phyloP scores from a whole-genome alignment of 2,888 invertebrate genomes.

The Drosophila aldrichi region DNA sequence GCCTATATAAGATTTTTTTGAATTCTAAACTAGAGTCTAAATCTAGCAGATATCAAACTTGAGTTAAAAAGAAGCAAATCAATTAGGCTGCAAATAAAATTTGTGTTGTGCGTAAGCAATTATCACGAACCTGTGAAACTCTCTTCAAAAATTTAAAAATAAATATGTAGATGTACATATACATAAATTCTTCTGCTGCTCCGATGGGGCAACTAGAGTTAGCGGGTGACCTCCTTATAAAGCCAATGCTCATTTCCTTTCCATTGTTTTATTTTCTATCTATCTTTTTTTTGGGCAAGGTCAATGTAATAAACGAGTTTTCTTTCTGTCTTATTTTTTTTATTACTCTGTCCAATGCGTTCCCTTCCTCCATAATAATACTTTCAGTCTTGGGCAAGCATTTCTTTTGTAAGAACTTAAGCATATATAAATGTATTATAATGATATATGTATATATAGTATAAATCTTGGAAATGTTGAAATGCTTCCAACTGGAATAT shows the following conservation, averaged over 20 bases:
- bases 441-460: conserved; percentile 11
- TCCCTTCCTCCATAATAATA: neutral
- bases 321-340: conserved; percentile 18
- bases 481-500: conserved; percentile 35
- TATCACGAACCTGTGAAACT: conserved; percentile 4
- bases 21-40: neutral
- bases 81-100: neutral
- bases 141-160: neutral
- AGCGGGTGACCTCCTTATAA: conserved; percentile 45
- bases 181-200: neutral
- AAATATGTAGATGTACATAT: neutral
- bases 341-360: conserved; percentile 6
- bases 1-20: too few species aligned
- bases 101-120: neutral
- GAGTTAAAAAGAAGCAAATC: neutral
- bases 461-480: conserved; percentile 39
- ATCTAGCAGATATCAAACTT: neutral
- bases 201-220: conserved; percentile 26
- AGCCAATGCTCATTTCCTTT: conserved; percentile 40
- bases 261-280: conserved; percentile 29
- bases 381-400: conserved; percentile 25
- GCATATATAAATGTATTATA: conserved; percentile 1
- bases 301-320: conserved; percentile 60
- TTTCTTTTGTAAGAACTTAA: conserved; percentile 23
- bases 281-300: conserved; percentile 63